Percentiles rank a stretch among this genome's conserved stretches.
These are phyloP conservation scores for Osmoderma eremita DNA, from an alignment of 2,888 invertebrate species.

Conservation along the genomic window DNA sequence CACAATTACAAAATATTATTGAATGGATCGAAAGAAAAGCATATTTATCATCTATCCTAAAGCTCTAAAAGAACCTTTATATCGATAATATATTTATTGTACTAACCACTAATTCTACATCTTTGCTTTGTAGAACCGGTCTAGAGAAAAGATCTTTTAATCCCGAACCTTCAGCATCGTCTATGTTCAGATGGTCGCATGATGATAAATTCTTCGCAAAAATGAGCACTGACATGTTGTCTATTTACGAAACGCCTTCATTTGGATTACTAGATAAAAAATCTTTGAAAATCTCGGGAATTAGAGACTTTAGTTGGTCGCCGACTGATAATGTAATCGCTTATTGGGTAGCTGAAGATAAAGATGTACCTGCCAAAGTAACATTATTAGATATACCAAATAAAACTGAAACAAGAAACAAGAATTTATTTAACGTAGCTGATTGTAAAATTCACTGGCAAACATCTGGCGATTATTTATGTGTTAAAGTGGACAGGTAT, in stretches of 20 bases:
- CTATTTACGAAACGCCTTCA: slow-evolving; percentile 96
- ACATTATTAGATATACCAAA: slow-evolving; percentile 92
- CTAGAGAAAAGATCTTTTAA: slow-evolving; percentile 91
- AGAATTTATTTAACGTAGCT: slow-evolving; percentile 97
- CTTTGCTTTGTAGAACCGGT: slow-evolving; percentile 81
- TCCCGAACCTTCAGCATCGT: slow-evolving; percentile 85
- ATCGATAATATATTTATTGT: too few relatives aligned
- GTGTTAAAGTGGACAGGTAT: slow-evolving; percentile 88
- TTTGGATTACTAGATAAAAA: slow-evolving; percentile 95
- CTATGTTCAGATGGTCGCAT: slow-evolving; percentile 96
- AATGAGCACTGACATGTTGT: slow-evolving; percentile 84
- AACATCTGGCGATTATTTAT: slow-evolving; percentile 95
- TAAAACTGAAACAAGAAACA: slow-evolving; percentile 87
- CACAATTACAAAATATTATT: too few relatives aligned
- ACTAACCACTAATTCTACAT: too few relatives aligned
- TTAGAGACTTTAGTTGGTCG: slow-evolving; percentile 97
- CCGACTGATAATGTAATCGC: slow-evolving; percentile 96
- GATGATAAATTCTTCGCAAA: slow-evolving; percentile 96
- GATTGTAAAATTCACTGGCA: slow-evolving; percentile 99
- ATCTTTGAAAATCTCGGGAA: slow-evolving; percentile 89
- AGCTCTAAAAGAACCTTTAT: too few relatives aligned
- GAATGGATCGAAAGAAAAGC: too few relatives aligned
- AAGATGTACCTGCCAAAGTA: slow-evolving; percentile 95
- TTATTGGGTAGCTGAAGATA: slow-evolving; percentile 98
- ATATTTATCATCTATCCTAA: too few relatives aligned